Evolutionary conservation across 2,113 vertebrate genomes (phyloP), one percentile per base, ranked within the genome.

Genomic region (Drymodes brunneopygia): DNA sequence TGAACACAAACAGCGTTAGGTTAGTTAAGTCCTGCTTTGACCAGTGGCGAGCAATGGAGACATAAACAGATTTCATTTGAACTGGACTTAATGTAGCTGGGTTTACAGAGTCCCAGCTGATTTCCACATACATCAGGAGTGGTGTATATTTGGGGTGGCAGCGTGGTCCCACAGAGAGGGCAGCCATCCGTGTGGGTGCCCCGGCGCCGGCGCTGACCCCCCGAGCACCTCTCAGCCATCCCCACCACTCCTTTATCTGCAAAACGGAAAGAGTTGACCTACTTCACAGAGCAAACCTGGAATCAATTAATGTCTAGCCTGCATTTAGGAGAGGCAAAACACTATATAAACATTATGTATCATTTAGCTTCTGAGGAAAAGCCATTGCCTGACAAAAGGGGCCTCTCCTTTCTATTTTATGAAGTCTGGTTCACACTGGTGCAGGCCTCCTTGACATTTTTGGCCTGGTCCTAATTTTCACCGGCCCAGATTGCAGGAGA

Each of bases 231-330:
- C 61, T 29, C 27, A 3, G 91, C 6, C 1, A n/a, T 69, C 78
- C 45, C 54, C 38, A 33, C 12, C 6, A 0, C 36, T 50, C 64
- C 93, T 64, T 83, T 81, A 83, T 96, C 93, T 94, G 81, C 65
- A 20, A 6, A 10, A 24, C 53, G 93, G 85, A 90, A 86, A 88
- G 92, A 83, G 92, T 12, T 90, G 92, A 90, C 88, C 79, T 58
- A n/a, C 87, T 94, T 53, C 88, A 33, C 60, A 24, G 79, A 86
- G 88, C 88, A 64, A 96, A 86, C 87, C 95, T 96, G 96, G 94
- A 94, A 95, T 92, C 95, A 96, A 96, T 97, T 95, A 96, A 92
- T 96, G 94, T 96, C 92, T 77, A 88, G 90, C 60, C 96, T 86
- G 92, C 88, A 60, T 93, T 96, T 97, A 92, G 93, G 82, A 94